phyloP scores from a whole-genome alignment of 2,888 invertebrate genomes.

The Chrysodeixis includens region DNA sequence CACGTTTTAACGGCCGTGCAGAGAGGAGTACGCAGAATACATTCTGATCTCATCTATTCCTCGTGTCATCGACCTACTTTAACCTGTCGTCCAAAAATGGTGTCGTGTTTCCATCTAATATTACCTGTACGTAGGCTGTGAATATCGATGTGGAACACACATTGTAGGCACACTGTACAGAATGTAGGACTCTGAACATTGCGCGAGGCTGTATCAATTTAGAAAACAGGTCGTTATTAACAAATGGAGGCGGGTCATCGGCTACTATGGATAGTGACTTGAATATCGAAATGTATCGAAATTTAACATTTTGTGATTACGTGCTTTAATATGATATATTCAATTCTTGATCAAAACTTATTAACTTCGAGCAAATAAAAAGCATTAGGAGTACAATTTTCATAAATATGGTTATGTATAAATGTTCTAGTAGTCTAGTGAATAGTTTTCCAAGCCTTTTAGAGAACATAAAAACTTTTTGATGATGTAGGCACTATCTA shows the following conservation, averaged over 20 bases:
- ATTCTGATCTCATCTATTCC: background rate
- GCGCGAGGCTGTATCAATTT: conserved; percentile 1
- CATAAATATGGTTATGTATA: too few relatives aligned
- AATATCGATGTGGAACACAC: background rate
- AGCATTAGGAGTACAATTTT: too few relatives aligned
- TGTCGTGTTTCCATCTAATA: background rate
- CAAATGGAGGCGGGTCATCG: background rate
- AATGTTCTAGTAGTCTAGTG: background rate
- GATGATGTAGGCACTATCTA: background rate
- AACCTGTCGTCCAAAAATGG: background rate
- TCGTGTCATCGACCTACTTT: background rate
- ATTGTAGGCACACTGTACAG: background rate
- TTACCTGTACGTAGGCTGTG: background rate
- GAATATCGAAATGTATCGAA: background rate
- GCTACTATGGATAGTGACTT: background rate
- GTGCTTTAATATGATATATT: too few relatives aligned
- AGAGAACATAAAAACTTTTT: background rate
- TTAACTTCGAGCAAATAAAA: too few relatives aligned
- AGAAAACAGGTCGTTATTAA: background rate
- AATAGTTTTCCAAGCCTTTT: background rate
- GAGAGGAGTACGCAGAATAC: background rate
- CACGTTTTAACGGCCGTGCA: background rate
- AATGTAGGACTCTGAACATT: background rate
- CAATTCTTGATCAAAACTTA: too few relatives aligned
- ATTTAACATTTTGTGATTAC: background rate